Conservation (phyloP, 1,140 invertebrate species). For the Radopholus similis region DNA sequence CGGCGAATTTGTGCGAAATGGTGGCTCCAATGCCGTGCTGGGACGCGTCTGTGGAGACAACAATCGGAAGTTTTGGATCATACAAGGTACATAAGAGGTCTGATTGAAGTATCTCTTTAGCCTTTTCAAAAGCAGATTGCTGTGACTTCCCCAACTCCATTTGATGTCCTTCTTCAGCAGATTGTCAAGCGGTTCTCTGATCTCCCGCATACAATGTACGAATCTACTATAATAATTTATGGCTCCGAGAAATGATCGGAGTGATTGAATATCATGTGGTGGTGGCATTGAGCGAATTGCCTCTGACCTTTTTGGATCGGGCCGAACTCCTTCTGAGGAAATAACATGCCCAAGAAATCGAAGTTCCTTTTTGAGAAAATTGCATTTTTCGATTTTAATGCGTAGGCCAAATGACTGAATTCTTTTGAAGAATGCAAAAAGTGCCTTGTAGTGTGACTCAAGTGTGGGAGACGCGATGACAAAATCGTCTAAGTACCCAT, state of each 20-base stretch:
- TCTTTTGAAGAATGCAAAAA: slow-evolving; percentile 11
- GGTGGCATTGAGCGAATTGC: slow-evolving; percentile 38
- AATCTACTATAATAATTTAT: slow-evolving; percentile 45
- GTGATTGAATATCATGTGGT: slow-evolving; percentile 29
- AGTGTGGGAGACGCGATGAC: background rate
- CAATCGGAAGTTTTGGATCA: slow-evolving; percentile 32
- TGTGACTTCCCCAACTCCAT: slow-evolving; percentile 25
- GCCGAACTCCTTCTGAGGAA: slow-evolving; percentile 24
- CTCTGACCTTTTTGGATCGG: slow-evolving; percentile 34
- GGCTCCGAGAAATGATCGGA: too few relatives aligned
- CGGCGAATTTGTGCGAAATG: slow-evolving; percentile 33
- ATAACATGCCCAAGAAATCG: slow-evolving; percentile 34
- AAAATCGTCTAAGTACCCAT: slow-evolving; percentile 27
- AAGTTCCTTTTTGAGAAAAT: slow-evolving; percentile 19
- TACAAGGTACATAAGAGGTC: slow-evolving; percentile 42
- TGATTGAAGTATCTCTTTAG: slow-evolving; percentile 32
- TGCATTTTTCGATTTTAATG: slow-evolving; percentile 32
- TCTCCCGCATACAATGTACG: slow-evolving; percentile 16
- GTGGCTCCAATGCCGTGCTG: slow-evolving; percentile 48
- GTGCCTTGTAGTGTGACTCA: slow-evolving; percentile 11
- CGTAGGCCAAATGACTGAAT: slow-evolving; percentile 21
- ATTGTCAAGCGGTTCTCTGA: slow-evolving; percentile 39
- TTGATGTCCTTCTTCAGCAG: slow-evolving; percentile 42
- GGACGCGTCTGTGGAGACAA: slow-evolving; percentile 49
- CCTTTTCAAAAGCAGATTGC: slow-evolving; percentile 17